These are phyloP conservation scores for Petrocephalus sullivani DNA, from an alignment of 2,797 vertebrate genomes.

Conservation along the genomic window DNA sequence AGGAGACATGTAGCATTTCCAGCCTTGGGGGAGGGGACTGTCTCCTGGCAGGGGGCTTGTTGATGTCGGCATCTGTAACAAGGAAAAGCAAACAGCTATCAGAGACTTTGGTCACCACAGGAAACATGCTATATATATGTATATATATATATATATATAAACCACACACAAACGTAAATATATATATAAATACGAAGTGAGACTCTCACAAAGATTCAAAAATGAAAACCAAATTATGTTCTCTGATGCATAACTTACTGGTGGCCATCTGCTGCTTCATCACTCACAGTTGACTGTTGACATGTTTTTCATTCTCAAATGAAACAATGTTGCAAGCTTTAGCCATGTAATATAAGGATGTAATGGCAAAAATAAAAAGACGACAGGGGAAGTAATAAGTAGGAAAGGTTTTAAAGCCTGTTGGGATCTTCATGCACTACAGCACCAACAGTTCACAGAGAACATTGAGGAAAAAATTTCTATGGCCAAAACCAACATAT, in stretches of 20 bases:
- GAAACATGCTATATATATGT: not conserved
- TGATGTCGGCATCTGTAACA: conserved; percentile 78
- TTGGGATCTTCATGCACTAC: not conserved
- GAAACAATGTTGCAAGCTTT: not conserved
- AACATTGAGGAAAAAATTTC: not conserved
- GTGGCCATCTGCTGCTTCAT: conserved; percentile 16
- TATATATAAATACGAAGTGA: not conserved
- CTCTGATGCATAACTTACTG: conserved; percentile 12
- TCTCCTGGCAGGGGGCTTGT: conserved; percentile 74
- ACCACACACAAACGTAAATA: no score
- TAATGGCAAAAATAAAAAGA: not conserved
- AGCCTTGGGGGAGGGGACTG: conserved; percentile 76
- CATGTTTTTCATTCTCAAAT: not conserved
- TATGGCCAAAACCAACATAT: not conserved
- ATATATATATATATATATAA: not conserved
- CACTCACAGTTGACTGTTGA: not conserved
- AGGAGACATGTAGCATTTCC: conserved; percentile 93
- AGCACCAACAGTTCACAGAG: not conserved
- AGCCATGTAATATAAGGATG: not conserved
- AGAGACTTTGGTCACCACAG: conserved; percentile 1
- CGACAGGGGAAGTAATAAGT: not conserved
- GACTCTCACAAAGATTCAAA: not conserved
- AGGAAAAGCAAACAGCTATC: conserved; percentile 26
- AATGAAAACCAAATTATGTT: not conserved
- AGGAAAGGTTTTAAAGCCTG: not conserved